These are phyloP conservation scores for Cosmia pyralina DNA, from an alignment of 2,888 invertebrate species.

Conservation along the genomic window DNA sequence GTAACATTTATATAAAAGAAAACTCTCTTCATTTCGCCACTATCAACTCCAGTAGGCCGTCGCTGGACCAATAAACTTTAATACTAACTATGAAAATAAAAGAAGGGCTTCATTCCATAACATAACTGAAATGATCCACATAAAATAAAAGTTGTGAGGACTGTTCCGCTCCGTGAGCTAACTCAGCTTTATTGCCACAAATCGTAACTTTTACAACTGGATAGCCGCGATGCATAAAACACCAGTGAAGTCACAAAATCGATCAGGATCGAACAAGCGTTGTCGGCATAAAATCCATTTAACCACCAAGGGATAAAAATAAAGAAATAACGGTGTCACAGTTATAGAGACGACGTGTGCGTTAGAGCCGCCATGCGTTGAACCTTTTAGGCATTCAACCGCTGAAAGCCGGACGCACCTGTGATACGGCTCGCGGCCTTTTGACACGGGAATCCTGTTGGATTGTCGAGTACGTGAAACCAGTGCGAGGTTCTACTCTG, in stretches of 20 bases:
- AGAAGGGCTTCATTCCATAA: constrained; percentile 36
- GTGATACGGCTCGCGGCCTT: constrained; percentile 53
- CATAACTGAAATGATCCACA: constrained; percentile 45
- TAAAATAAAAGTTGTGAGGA: constrained; percentile 58
- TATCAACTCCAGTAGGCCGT: constrained; percentile 7
- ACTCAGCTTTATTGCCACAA: constrained; percentile 53
- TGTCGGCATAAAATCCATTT: constrained; percentile 19
- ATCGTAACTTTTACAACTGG: constrained; percentile 61
- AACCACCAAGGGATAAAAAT: constrained; percentile 11
- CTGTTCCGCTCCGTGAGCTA: constrained; percentile 47
- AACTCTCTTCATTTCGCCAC: constrained; percentile 3
- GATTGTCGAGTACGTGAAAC: constrained; percentile 39
- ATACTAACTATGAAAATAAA: constrained; percentile 58
- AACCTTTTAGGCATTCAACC: constrained; percentile 57
- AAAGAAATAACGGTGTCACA: constrained; percentile 14
- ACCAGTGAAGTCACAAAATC: constrained; percentile 35
- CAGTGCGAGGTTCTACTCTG: constrained; percentile 23
- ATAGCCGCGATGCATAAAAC: constrained; percentile 54
- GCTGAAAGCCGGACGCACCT: constrained; percentile 55
- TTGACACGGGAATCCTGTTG: constrained; percentile 57
- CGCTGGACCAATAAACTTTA: constrained; percentile 46
- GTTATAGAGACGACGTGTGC: constrained; percentile 43
- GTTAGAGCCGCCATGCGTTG: constrained; percentile 22
- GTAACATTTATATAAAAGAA: constrained; percentile 28
- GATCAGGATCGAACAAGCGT: constrained; percentile 33